Evolutionary conservation across 2,113 vertebrate species (phyloP), one percentile per base, ranked within the genome.

Genomic region (Heliornis fulica): DNA sequence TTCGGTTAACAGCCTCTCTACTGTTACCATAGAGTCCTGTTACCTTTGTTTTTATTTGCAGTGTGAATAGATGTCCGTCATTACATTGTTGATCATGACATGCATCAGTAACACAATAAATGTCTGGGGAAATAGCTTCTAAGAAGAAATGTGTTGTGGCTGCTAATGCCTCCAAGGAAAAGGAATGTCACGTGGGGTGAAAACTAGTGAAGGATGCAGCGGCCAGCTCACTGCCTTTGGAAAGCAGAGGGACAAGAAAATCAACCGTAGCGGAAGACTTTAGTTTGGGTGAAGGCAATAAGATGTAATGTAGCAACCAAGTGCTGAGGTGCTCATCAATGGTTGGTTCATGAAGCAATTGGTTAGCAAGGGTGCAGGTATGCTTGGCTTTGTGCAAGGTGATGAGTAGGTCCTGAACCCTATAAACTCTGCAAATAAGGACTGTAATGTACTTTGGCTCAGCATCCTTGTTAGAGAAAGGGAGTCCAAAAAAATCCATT

Each of bases 1-100:
- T 95, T 88, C 75, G 31, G 86, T 93, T 96, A 89, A 86, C 85
- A 83, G 68, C 26, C 71, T 88, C 75, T 85, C 75, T 59, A 77
- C 46, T 86, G 85, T 92, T 96, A 43, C 90, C 29, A 50, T 41
- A 50, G 86, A 56, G 38, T 78, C 29, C 66, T 3, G 8, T 40
- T 93, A 68, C 68, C 20, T 93, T 94, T 90, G 51, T 78, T 92
- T 92, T 64, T 91, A 29, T 84, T 89, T 78, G 53, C 43, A 51
- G 21, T 43, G 51, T 95, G 69, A 95, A 94, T 87, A 64, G 69
- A 51, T 60, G 81, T 91, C 83, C 40, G 6, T 94, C 91, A 84
- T 48, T 87, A 60, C 60, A 71, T 90, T 93, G 68, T 94, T 13
- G 21, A 31, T 70, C 60, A 36, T 75, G 83, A 60, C 50, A 29